Conservation (phyloP, 2,888 invertebrate species). For the Dilophus febrilis region DNA sequence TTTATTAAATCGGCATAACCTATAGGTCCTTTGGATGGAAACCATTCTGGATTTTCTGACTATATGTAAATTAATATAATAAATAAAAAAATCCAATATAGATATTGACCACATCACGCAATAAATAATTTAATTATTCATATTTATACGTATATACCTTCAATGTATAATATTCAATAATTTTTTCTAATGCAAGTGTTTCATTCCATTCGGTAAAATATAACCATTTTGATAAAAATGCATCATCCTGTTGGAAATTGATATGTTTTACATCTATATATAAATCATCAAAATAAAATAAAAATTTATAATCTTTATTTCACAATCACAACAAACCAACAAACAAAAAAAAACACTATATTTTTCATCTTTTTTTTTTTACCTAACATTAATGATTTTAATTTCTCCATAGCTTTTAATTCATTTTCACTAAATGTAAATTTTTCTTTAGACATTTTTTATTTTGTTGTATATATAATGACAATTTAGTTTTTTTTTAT, state of each 20-base stretch:
- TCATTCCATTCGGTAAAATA: background rate
- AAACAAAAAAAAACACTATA: too few species aligned
- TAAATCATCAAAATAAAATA: too few species aligned
- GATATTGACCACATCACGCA: background rate
- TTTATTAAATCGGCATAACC: background rate
- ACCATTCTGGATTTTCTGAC: background rate
- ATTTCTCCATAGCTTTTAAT: background rate
- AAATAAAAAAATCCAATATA: too few species aligned
- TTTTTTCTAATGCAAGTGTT: background rate
- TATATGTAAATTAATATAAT: too few species aligned
- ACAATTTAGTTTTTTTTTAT: too few species aligned
- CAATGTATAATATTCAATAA: background rate
- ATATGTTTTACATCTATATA: too few species aligned
- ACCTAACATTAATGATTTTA: background rate
- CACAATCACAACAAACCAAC: too few species aligned
- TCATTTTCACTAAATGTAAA: background rate
- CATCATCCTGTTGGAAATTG: conserved; percentile 1
- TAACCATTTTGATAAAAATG: background rate
- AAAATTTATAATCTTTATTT: too few species aligned
- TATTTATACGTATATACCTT: background rate
- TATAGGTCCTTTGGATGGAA: background rate
- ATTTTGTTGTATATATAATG: too few species aligned
- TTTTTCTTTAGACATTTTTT: too few species aligned
- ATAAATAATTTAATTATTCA: background rate
- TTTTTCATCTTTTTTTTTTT: too few species aligned